phyloP scores from a whole-genome alignment of 1,140 invertebrate genomes.

The Vanessa atalanta region DNA sequence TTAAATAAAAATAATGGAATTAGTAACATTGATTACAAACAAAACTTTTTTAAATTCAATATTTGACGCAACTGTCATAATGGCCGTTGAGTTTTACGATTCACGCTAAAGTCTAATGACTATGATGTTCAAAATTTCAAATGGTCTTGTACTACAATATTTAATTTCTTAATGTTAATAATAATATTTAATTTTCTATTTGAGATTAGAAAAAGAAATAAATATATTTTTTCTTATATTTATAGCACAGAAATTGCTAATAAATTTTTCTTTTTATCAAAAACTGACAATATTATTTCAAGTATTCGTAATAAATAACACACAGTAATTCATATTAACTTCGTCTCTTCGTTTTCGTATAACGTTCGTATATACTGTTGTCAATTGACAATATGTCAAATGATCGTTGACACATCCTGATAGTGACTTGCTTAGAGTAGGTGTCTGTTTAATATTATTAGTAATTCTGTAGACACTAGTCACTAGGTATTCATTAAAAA shows the following conservation, averaged over 20 bases:
- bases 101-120: not conserved
- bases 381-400: not conserved
- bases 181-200: too few relatives aligned
- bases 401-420: not conserved
- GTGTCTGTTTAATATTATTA: not conserved
- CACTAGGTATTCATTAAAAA: not conserved
- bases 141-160: too few relatives aligned
- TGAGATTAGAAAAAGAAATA: too few relatives aligned
- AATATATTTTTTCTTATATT: too few relatives aligned
- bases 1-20: not conserved
- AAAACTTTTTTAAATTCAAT: slow-evolving; percentile 27
- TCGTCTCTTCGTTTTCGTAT: not conserved
- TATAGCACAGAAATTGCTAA: too few relatives aligned
- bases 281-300: too few relatives aligned
- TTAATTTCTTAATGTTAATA: too few relatives aligned
- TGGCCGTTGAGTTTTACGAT: slow-evolving; percentile 23
- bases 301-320: too few relatives aligned
- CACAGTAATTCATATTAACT: too few relatives aligned
- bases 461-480: not conserved
- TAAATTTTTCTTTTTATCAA: too few relatives aligned
- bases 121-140: too few relatives aligned
- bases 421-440: slow-evolving; percentile 6
- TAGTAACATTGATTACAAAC: slow-evolving; percentile 23
- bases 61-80: slow-evolving; percentile 38
- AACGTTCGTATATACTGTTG: not conserved